phyloP scores from a whole-genome alignment of 2,113 vertebrate genomes.

The Ia io region DNA sequence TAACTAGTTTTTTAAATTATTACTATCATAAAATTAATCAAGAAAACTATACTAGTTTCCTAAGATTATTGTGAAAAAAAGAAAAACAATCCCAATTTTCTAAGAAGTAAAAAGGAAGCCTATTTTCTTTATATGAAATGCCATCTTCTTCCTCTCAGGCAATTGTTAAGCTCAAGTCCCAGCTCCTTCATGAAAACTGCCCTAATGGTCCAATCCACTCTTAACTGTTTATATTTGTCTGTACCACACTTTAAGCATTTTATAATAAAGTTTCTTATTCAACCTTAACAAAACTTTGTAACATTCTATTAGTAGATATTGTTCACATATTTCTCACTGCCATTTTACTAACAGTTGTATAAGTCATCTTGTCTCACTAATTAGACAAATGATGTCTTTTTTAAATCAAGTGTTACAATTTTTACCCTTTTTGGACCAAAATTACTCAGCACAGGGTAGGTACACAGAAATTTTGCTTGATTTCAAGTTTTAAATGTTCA shows the following conservation, averaged over 20 bases:
- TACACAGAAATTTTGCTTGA: background rate
- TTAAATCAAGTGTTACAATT: background rate
- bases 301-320: background rate
- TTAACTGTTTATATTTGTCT: background rate
- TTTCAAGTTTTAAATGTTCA: background rate
- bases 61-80: background rate
- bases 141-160: background rate
- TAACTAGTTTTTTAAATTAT: constrained; percentile 9
- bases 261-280: background rate
- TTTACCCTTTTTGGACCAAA: constrained; percentile 19
- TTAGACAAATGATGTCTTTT: background rate
- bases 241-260: background rate
- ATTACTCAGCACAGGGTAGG: background rate
- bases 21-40: background rate
- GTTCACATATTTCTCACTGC: background rate
- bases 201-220: background rate
- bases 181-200: background rate
- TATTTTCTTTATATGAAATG: constrained; percentile 14
- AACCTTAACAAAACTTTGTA: background rate
- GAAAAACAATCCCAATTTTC: background rate
- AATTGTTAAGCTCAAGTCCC: background rate
- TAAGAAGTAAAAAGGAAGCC: background rate
- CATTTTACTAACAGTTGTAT: background rate
- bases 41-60: background rate
- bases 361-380: background rate